Evolutionary conservation across 2,113 vertebrate species (phyloP).

Genomic region (Syngnathus typhle): DNA sequence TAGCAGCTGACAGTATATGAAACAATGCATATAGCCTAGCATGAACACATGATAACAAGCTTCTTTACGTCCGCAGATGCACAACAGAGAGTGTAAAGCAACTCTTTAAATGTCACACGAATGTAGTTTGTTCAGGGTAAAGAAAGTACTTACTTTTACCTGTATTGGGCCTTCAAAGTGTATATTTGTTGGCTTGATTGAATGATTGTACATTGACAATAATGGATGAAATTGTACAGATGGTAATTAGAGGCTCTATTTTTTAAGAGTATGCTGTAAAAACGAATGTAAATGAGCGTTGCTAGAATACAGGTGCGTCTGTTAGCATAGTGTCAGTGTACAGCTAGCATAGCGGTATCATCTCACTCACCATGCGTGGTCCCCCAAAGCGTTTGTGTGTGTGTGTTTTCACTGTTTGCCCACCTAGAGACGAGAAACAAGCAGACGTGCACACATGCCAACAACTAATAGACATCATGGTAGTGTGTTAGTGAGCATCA

Average conservation of each 20-base stretch:
- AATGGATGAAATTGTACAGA: background rate
- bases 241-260: background rate
- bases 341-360: background rate
- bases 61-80: background rate
- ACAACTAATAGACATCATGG: background rate
- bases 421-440: background rate
- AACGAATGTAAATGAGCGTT: background rate
- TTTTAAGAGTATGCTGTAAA: background rate
- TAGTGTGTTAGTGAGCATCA: background rate
- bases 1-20: background rate
- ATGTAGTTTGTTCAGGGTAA: constrained; percentile 3
- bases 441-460: constrained; percentile 1
- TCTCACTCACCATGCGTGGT: background rate
- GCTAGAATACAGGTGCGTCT: background rate
- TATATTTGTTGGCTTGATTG: background rate
- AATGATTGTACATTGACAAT: background rate
- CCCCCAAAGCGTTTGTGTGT: background rate
- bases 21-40: background rate
- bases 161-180: background rate
- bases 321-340: background rate
- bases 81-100: background rate
- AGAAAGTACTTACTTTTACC: background rate
- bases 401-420: background rate
- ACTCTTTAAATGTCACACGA: background rate
- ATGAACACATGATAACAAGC: background rate